Evolutionary conservation across 2,113 vertebrate genomes (phyloP).

Genomic region (Seriola quinqueradiata): DNA sequence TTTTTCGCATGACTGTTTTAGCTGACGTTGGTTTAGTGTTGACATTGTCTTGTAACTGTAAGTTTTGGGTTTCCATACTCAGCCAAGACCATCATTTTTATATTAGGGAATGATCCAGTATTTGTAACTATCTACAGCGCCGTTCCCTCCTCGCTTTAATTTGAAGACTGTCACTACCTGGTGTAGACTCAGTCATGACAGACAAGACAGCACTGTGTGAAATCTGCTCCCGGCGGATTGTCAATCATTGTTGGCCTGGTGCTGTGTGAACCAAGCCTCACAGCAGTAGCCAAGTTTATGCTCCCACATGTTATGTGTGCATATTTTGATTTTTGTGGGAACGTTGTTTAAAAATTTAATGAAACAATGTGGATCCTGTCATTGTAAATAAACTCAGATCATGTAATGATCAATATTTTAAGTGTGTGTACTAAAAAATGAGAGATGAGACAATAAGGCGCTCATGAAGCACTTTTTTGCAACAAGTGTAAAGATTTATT

Average conservation of each 20-base stretch:
- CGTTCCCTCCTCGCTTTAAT: constrained; percentile 48
- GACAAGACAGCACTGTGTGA: constrained; percentile 42
- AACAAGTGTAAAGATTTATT: constrained; percentile 80
- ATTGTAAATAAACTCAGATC: constrained; percentile 63
- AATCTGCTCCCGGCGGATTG: constrained; percentile 31
- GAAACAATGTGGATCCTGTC: constrained; percentile 25
- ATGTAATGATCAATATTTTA: constrained; percentile 60
- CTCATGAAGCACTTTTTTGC: constrained; percentile 84
- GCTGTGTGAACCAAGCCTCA: constrained; percentile 37
- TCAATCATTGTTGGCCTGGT: constrained; percentile 36
- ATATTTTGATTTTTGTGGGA: constrained; percentile 44
- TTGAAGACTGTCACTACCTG: constrained; percentile 70
- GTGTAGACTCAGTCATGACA: constrained; percentile 68
- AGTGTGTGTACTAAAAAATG: constrained; percentile 47
- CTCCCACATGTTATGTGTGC: constrained; percentile 46
- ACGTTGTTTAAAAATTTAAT: constrained; percentile 30
- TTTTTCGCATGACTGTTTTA: constrained; percentile 86
- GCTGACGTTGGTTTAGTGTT: constrained; percentile 75
- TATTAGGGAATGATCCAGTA: constrained; percentile 37
- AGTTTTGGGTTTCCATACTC: constrained; percentile 43
- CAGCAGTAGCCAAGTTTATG: constrained; percentile 19
- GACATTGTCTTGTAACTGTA: constrained; percentile 71
- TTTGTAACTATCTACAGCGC: constrained; percentile 52
- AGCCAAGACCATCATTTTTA: constrained; percentile 56
- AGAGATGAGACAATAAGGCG: constrained; percentile 57